Percentiles rank a stretch among this genome's conserved stretches.
phyloP scores from a whole-genome alignment of 2,888 invertebrate genomes.

The Apotomis betuletana region DNA sequence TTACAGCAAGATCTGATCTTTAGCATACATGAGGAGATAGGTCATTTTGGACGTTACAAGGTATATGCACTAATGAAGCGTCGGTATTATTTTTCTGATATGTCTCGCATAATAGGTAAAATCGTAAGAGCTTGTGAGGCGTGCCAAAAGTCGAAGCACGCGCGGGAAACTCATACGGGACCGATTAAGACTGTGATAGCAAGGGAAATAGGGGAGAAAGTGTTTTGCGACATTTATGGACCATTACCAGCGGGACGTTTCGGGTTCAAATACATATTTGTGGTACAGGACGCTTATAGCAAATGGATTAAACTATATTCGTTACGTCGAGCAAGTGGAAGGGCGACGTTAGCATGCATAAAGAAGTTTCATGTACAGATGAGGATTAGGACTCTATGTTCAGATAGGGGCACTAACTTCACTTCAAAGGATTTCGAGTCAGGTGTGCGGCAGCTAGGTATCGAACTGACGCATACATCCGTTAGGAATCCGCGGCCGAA shows the following conservation, averaged over 20 bases:
- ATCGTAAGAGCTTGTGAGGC: constrained; percentile 30
- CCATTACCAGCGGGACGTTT: constrained; percentile 27
- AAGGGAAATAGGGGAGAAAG: constrained; percentile 29
- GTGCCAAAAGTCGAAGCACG: constrained; percentile 35
- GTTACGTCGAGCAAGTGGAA: no score
- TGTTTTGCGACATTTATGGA: constrained; percentile 1
- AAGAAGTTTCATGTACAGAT: no score
- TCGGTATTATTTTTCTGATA: constrained; percentile 26
- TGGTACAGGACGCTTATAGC: no score
- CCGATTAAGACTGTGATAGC: constrained; percentile 28
- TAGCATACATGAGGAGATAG: constrained; percentile 27
- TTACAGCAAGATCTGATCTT: constrained; percentile 12
- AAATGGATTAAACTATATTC: no score
- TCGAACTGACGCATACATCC: no score
- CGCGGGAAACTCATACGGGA: constrained; percentile 26
- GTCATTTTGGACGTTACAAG: constrained; percentile 33
- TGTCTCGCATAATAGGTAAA: background rate
- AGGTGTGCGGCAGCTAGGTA: no score
- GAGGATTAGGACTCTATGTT: no score
- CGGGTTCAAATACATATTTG: constrained; percentile 16
- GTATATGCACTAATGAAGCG: constrained; percentile 6
- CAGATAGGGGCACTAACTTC: no score
- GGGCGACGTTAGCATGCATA: no score
- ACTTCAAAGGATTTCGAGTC: no score
- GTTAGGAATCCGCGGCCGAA: no score